Evolutionary conservation across 2,888 invertebrate genomes (phyloP), one percentile per base, ranked within the genome.

Genomic region (Nephrotoma guestfalica): DNA sequence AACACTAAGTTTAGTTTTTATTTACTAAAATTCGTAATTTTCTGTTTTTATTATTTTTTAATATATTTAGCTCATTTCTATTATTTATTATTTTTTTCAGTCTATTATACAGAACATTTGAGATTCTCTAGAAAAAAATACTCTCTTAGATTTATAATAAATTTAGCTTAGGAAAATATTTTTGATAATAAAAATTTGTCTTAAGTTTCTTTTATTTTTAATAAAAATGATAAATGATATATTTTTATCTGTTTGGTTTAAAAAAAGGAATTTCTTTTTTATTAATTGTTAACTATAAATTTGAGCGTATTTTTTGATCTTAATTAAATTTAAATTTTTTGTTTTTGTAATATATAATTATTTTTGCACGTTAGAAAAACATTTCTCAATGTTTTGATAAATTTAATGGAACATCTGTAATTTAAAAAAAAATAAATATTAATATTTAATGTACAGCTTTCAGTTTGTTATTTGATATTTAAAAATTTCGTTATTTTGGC

Each of bases 321-420:
- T 85, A 42, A 5, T 85, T 85, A 45, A 18, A 2, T 18, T 43
- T 43, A 45, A 45, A 30, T 18, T 43, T 43, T 85, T 41, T 84
- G n/a, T 41, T 84, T 84, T 84, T 84, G 30, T 41, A 84, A 41
- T 84, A 41, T 84, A 84, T 84, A 84, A 41, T 43, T 85, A 43
- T 85, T 84, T 84, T 18, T 85, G 85, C 42, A 85, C 85, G 42
- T 43, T 85, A 11, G 41, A 42, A 43, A 84, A 41, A 84, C 41
- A 30, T 88, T 88, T 87, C 89, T 91, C 90, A 94, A 93, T 96
- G 96, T 93, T 97, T 97, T 90, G 96, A 97, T 93, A 97, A 93
- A 93, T 97, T 97, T 92, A 97, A 93, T 92, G 97, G 97, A 94
- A 96, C 95, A 95, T 97, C 97, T 97, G 94, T 87, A 94, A 94